Evolutionary conservation across 2,113 vertebrate genomes (phyloP).

Genomic region (Arizona elegans): DNA sequence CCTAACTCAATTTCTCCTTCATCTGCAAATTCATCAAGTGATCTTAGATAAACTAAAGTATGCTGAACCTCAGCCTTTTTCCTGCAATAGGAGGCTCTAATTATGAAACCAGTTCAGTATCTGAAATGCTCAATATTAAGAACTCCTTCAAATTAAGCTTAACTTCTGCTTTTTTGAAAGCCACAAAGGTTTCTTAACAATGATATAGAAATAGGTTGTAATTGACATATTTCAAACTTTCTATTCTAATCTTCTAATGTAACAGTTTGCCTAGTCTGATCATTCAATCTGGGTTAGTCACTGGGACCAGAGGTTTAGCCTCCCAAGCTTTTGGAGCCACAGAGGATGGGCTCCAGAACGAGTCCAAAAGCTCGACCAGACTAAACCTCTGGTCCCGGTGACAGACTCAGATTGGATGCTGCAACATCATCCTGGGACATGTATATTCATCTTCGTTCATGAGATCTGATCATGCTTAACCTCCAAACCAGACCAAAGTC

Average conservation of each 20-base stretch:
- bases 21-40: background rate
- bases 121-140: background rate
- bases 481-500: background rate
- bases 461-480: background rate
- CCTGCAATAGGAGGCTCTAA: background rate
- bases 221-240: background rate
- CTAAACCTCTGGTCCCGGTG: background rate
- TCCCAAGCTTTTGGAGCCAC: background rate
- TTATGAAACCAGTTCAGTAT: background rate
- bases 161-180: background rate
- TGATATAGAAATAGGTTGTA: background rate
- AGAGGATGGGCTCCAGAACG: background rate
- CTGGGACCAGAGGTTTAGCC: background rate
- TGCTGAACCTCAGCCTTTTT: too few species aligned
- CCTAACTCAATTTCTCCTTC: background rate
- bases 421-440: background rate
- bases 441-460: background rate
- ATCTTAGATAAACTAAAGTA: background rate
- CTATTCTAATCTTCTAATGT: background rate
- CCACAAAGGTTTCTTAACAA: background rate
- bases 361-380: background rate
- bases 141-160: background rate
- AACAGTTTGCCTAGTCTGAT: background rate
- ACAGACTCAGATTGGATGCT: background rate
- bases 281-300: background rate